A percentile compares a stretch with the other conserved stretches of the same genome.
phyloP scores from a whole-genome alignment of 2,797 vertebrate species.

The Hippoglossus hippoglossus region DNA sequence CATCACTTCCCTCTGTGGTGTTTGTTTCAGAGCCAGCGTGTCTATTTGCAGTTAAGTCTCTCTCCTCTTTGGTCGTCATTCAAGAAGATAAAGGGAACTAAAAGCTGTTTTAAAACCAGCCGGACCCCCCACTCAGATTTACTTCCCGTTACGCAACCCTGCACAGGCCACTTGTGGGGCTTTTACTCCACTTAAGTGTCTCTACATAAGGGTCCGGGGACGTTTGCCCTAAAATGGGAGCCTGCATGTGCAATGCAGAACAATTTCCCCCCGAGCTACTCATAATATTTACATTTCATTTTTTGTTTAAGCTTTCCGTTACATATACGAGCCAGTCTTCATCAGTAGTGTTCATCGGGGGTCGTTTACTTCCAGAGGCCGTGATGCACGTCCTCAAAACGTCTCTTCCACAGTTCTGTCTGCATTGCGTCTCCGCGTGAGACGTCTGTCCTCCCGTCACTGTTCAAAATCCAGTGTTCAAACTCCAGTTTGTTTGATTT shows the following conservation, averaged over 20 bases:
- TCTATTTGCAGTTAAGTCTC: constrained; percentile 31
- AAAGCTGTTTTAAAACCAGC: constrained; percentile 27
- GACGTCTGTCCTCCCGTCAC: neutral
- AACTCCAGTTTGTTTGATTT: neutral
- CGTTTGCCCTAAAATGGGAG: constrained; percentile 53
- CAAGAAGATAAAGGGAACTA: constrained; percentile 33
- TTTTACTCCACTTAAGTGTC: constrained; percentile 34
- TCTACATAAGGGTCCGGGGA: constrained; percentile 19
- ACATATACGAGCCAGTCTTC: constrained; percentile 2
- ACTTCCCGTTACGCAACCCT: constrained; percentile 39
- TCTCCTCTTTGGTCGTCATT: constrained; percentile 28
- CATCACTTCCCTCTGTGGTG: no score
- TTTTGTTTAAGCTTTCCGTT: constrained; percentile 1
- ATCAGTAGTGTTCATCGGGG: neutral
- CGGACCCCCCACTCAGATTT: constrained; percentile 40
- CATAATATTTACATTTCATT: constrained; percentile 58
- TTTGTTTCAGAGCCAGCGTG: neutral
- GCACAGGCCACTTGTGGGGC: constrained; percentile 20
- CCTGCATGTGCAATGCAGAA: constrained; percentile 12
- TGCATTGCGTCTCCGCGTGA: no score
- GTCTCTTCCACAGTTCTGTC: no score
- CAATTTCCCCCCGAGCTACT: neutral
- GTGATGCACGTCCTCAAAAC: neutral
- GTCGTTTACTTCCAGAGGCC: neutral
- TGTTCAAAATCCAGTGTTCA: neutral